Evolutionary conservation across 2,797 vertebrate species (phyloP), one percentile per base, ranked within the genome.

Genomic region (Cichlasoma orientale): DNA sequence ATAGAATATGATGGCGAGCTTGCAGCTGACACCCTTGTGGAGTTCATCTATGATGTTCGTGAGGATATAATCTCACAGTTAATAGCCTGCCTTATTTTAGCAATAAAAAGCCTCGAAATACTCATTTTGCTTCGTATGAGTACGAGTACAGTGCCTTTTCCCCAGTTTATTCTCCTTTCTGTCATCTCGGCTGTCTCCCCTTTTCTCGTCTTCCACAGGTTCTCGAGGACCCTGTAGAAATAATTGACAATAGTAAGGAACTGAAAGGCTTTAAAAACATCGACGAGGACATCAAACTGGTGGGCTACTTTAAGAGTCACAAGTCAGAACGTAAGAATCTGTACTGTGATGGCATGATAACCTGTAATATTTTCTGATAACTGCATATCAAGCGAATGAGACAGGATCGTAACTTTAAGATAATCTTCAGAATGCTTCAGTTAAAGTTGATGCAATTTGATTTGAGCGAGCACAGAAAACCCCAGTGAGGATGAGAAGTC

Each of bases 271-370:
- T 98, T 61, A 87, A 96, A 83, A 97, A 96, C 74, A 73, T 97
- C 0, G 96, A 98, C 3, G 97, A 98, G 59, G 97, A 97, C 74
- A 96, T 95, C 94, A 98, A 98, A 94, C 88, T 98, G 90, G 96
- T 98, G 14, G 97, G 97, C 89, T 98, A 96, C 95, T 98, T 98
- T 96, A 97, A 98, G 95, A 96, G 85, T 88, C 95, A 96, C 88
- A 97, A 98, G 79, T 98, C 97, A 57, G 97, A 98, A 90, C 95
- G 97, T 98, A 95, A 82, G 97, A 96, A 87, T 92, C 86, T 87
- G 88, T 79, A 83, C 85, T 82, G 89, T 76, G 89, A 82, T 87
- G 72, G 71, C 79, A 79, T 86, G 88, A 92, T 79, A 82, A 86
- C 58, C 74, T 88, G 82, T 87, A 47, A 53, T 54, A 54, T 56